Conservation (phyloP, 1,140 invertebrate genomes). For the Magallana gigas region DNA sequence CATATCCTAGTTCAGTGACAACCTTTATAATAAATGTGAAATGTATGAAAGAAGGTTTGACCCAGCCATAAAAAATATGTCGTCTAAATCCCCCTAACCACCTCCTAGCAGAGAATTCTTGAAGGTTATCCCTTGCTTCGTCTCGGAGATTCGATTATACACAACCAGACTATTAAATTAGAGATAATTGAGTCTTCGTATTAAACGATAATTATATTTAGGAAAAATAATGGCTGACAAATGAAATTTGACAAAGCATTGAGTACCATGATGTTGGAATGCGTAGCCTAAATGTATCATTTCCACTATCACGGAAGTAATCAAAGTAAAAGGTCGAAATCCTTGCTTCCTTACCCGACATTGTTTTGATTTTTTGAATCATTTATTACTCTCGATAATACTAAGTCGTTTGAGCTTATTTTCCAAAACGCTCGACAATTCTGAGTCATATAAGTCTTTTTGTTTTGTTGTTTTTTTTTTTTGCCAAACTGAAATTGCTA, state of each 20-base stretch:
- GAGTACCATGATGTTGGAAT: background rate
- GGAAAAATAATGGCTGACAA: slow-evolving; percentile 35
- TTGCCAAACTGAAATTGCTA: no score
- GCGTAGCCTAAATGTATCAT: background rate
- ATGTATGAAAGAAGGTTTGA: background rate
- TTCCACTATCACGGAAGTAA: background rate
- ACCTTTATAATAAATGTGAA: no score
- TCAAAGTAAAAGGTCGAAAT: background rate
- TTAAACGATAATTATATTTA: slow-evolving; percentile 41
- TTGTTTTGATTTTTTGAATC: no score
- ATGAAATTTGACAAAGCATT: slow-evolving; percentile 36
- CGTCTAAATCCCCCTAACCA: background rate
- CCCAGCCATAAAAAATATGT: background rate
- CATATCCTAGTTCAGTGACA: no score
- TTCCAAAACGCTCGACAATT: no score
- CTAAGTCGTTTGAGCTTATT: no score
- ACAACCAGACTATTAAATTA: slow-evolving; percentile 30
- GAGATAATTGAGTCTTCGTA: slow-evolving; percentile 31
- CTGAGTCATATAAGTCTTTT: no score
- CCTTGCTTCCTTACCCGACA: background rate
- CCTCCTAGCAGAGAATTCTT: background rate
- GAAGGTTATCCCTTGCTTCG: slow-evolving; percentile 28
- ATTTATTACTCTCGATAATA: no score
- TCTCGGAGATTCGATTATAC: slow-evolving; percentile 36
- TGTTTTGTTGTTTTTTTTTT: no score